A percentile compares a stretch with the other conserved stretches of the same genome.
Conservation (phyloP, 2,113 vertebrate species). For the Sterrhoptilus dennistouni region DNA sequence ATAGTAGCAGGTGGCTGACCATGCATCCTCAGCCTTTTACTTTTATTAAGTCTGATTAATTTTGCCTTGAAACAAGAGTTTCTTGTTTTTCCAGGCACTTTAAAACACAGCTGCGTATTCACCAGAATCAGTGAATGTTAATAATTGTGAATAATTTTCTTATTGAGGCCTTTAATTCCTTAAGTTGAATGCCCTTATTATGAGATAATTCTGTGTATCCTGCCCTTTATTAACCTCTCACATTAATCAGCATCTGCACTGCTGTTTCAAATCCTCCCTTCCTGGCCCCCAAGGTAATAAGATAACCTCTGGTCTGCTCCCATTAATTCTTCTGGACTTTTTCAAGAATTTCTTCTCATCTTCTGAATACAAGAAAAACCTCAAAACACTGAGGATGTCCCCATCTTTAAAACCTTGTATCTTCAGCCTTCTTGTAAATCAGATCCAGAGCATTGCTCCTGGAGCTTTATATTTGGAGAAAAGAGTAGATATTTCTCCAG, state of each 20-base stretch:
- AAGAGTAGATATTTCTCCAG: neutral
- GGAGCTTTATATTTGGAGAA: neutral
- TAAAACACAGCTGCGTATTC: neutral
- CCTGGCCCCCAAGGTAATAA: slow-evolving; percentile 24
- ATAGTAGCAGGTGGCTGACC: neutral
- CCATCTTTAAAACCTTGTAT: neutral
- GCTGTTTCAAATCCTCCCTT: slow-evolving; percentile 21
- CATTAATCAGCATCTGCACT: slow-evolving; percentile 46
- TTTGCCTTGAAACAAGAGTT: neutral
- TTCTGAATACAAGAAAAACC: neutral
- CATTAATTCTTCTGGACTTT: slow-evolving; percentile 8
- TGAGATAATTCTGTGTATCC: slow-evolving; percentile 8
- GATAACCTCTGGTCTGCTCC: slow-evolving; percentile 19
- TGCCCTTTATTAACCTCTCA: slow-evolving; percentile 55
- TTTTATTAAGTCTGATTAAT: neutral
- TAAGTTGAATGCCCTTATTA: neutral
- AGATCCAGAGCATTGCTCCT: neutral
- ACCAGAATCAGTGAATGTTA: neutral
- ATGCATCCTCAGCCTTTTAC: neutral
- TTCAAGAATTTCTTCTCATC: neutral
- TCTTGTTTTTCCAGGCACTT: neutral
- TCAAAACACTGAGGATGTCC: neutral
- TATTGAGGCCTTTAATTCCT: slow-evolving; percentile 22
- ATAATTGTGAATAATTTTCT: slow-evolving; percentile 7
- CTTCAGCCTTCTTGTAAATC: neutral